These are phyloP conservation scores for Uropetala carovei DNA, from an alignment of 2,888 invertebrate genomes.

Conservation along the genomic window DNA sequence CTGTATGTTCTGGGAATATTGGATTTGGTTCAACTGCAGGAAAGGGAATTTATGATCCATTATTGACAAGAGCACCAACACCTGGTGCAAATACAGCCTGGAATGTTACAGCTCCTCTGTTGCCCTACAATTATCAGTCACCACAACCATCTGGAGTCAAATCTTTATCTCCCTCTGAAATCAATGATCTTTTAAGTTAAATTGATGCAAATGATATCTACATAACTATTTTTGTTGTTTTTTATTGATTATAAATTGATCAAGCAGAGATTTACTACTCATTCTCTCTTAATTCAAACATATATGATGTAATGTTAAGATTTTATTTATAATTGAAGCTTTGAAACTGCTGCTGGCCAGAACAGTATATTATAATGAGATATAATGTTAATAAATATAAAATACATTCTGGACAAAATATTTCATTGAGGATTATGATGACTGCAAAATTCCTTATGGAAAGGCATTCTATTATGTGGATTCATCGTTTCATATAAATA, in stretches of 20 bases:
- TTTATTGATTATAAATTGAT: not conserved
- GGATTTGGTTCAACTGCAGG: not conserved
- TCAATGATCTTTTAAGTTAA: conserved; percentile 73
- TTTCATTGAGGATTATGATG: too few relatives aligned
- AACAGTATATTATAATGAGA: too few relatives aligned
- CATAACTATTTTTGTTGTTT: not conserved
- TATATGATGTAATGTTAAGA: too few relatives aligned
- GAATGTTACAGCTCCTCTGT: conserved; percentile 48
- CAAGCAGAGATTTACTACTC: too few relatives aligned
- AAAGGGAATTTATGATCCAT: not conserved
- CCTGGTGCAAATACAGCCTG: not conserved
- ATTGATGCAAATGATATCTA: not conserved
- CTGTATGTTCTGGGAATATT: conserved; percentile 8
- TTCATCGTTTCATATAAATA: too few relatives aligned
- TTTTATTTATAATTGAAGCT: too few relatives aligned
- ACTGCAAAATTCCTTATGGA: too few relatives aligned
- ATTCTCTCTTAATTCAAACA: too few relatives aligned
- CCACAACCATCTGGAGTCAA: conserved; percentile 69
- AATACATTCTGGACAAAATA: too few relatives aligned
- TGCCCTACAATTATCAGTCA: conserved; percentile 63
- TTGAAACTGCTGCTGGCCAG: too few relatives aligned
- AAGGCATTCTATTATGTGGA: too few relatives aligned
- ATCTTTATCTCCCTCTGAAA: conserved; percentile 72
- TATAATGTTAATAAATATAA: too few relatives aligned
- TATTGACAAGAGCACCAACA: conserved; percentile 2